Base-by-base conservation (phyloP, 2,888 invertebrate species). In the Apocheima hispidaria region DNA sequence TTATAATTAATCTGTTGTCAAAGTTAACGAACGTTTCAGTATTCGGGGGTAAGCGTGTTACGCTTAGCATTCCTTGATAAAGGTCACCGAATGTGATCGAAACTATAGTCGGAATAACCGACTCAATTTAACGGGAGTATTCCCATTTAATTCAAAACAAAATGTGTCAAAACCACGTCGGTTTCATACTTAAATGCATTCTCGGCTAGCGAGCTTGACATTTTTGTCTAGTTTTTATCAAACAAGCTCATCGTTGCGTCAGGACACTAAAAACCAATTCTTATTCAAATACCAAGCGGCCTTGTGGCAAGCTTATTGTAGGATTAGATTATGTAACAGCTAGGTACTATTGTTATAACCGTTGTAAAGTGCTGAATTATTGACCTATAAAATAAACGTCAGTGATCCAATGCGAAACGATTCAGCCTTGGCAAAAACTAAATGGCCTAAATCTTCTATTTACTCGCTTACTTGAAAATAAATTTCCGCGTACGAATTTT, bases 391-490 rank as follows among this genome's bases (percentile, higher is more conserved):
- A 57, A 63, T 48, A 50, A 16, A 57, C 52, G 4, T 38, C 28
- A 9, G 44, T 38, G 14, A 46, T 38, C 28, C 21, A 20, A 56
- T 38, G 30, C 30, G 48, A 62, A 61, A 52, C 20, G 28, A 21
- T 23, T 35, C 16, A 23, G 14, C 56, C 56, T 61, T 61, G 56
- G 48, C 33, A 3, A 44, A 44, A 44, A 44, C n/a, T n/a, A n/a
- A n/a, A n/a, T n/a, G n/a, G n/a, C 16, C 14, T 23, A 18, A 44
- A 44, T 26, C 46, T 30, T 40, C 3, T 63, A 38, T 58, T 58
- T 58, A 43, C 43, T 12, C n/a, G 0, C 23, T n/a, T 5, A 6
- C 2, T 12, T 4, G 14, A n/a, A n/a, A n/a, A n/a, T 20, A 20
- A 49, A 9, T 58, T 63, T 63, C 58, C 54, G 50, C 5, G 16